Base-by-base conservation (phyloP, 2,888 invertebrate species). In the Byasa hedistus region DNA sequence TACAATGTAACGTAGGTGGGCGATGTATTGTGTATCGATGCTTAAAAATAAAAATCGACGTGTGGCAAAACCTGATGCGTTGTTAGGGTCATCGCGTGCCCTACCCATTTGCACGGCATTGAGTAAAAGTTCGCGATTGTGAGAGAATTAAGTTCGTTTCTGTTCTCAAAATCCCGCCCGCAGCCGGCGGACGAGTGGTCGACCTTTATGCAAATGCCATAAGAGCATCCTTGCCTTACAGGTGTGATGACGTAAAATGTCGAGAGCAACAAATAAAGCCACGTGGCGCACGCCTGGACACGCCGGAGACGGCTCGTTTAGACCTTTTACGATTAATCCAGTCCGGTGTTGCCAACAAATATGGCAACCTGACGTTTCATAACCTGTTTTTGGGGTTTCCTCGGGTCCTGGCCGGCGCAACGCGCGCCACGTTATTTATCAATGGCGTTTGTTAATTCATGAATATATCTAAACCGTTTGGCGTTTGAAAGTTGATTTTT, bases 351-450 rank as follows among this genome's bases (percentile, higher is more conserved):
- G 81, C 81, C 79, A 82, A 83, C 90, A 87, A 89, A 89, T 87
- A 87, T 89, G 91, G 91, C 85, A 89, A 88, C 86, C 84, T 80
- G 87, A 86, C 84, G 82, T 87, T 84, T 87, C 85, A 85, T 87
- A 91, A 91, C 91, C 90, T 89, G 91, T 91, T 91, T 91, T 91
- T 85, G 90, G 91, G 90, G 89, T 87, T 89, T 85, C 87, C 90
- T 88, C 84, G 80, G 85, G 82, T 85, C 86, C 85, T 80, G 79
- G 79, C 81, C 76, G 39, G 80, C 78, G 77, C 70, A 71, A 69
- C 76, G 74, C 76, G 76, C 72, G 76, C 72, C 71, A 69, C 4
- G 67, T 64, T 71, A 68, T 70, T 69, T 65, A 71, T 51, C 23
- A 58, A 39, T 52, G 79, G 76, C 77, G 78, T 81, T 82, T 81